phyloP scores from a whole-genome alignment of 1,140 invertebrate genomes.

The Pygmarrhopalites habei region DNA sequence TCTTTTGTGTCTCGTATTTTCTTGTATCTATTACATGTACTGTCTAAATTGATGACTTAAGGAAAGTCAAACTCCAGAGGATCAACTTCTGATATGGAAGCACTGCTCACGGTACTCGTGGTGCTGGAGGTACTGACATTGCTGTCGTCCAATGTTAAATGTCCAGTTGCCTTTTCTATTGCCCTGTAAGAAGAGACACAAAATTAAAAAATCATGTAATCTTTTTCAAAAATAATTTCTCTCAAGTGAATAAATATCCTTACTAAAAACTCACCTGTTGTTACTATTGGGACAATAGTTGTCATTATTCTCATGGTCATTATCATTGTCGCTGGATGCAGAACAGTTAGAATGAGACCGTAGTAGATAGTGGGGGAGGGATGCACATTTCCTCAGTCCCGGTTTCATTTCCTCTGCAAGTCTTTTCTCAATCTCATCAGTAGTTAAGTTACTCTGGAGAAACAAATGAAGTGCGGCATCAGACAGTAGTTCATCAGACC shows the following conservation, averaged over 20 bases:
- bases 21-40: too few relatives aligned
- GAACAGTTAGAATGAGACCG: conserved; percentile 5
- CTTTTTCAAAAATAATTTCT: too few relatives aligned
- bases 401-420: conserved; percentile 22
- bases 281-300: too few relatives aligned
- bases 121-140: background rate
- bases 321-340: background rate
- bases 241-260: too few relatives aligned
- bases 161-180: background rate
- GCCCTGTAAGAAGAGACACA: background rate
- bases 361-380: conserved; percentile 1
- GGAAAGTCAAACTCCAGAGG: conserved; percentile 6
- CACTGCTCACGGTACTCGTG: background rate
- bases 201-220: too few relatives aligned
- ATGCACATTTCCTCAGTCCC: conserved; percentile 3
- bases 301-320: background rate
- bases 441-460: conserved; percentile 33
- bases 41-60: too few relatives aligned
- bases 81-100: background rate
- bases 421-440: conserved; percentile 26
- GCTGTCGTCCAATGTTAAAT: background rate
- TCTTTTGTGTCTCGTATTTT: too few relatives aligned
- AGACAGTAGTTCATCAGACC: conserved; percentile 33
- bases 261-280: too few relatives aligned
- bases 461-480: conserved; percentile 37